These are phyloP conservation scores for Drosophila colorata DNA, from an alignment of 2,888 invertebrate species.

Conservation along the genomic window DNA sequence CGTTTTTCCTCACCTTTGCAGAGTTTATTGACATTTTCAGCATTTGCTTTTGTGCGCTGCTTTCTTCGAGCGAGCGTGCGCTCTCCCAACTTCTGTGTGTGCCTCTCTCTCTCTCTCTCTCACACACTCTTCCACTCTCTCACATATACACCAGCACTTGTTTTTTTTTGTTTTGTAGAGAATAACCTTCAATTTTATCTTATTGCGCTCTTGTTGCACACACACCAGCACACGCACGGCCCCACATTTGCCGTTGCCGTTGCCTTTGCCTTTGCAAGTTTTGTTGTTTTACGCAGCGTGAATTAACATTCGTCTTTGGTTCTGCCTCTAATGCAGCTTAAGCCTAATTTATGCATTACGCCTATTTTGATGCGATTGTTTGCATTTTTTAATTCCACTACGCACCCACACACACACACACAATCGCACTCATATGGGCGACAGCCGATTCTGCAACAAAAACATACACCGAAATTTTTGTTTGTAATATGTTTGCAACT, in stretches of 20 bases:
- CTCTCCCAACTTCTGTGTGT: slow-evolving; percentile 53
- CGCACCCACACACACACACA: slow-evolving; percentile 31
- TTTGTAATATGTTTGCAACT: slow-evolving; percentile 10
- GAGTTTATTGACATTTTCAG: slow-evolving; percentile 82
- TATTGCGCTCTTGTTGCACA: slow-evolving; percentile 66
- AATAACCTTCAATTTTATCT: slow-evolving; percentile 80
- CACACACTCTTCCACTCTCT: slow-evolving; percentile 42
- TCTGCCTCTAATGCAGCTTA: slow-evolving; percentile 37
- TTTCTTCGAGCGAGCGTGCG: slow-evolving; percentile 69
- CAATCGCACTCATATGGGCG: slow-evolving; percentile 44
- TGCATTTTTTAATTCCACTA: slow-evolving; percentile 47
- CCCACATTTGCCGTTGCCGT: slow-evolving; percentile 41
- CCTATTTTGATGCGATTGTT: slow-evolving; percentile 35
- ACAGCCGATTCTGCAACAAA: slow-evolving; percentile 26
- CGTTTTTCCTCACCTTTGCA: slow-evolving; percentile 81
- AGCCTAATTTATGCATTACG: slow-evolving; percentile 41
- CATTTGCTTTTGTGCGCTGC: slow-evolving; percentile 76
- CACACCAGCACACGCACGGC: slow-evolving; percentile 32
- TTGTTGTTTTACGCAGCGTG: slow-evolving; percentile 46
- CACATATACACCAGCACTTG: slow-evolving; percentile 52
- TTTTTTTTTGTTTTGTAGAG: slow-evolving; percentile 50
- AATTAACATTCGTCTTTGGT: slow-evolving; percentile 51
- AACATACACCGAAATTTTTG: slow-evolving; percentile 26
- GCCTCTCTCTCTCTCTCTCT: slow-evolving; percentile 23
- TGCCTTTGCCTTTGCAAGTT: slow-evolving; percentile 38